These are phyloP conservation scores for Sarcophilus harrisii DNA, from an alignment of 2,797 vertebrate species.

Conservation along the genomic window DNA sequence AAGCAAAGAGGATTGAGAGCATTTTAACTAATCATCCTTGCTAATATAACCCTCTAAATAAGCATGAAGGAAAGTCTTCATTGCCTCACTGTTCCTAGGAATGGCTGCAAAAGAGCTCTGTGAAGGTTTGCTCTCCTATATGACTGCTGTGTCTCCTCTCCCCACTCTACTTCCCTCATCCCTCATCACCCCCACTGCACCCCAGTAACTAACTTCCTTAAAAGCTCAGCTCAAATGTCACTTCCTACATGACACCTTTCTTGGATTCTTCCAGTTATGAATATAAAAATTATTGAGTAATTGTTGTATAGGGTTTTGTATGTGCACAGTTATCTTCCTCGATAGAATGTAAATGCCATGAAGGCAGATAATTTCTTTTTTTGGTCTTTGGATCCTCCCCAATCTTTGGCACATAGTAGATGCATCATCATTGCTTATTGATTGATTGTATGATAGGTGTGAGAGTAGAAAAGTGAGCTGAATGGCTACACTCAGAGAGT, in stretches of 20 bases:
- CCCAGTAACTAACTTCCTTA: background rate
- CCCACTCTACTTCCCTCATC: accelerated
- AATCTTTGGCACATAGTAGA: background rate
- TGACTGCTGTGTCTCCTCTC: background rate
- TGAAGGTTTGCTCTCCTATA: background rate
- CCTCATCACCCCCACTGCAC: accelerated
- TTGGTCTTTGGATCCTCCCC: background rate
- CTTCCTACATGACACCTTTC: background rate
- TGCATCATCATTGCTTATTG: background rate
- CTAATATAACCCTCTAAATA: background rate
- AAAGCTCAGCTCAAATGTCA: background rate
- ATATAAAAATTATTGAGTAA: background rate
- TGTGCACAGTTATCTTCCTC: background rate
- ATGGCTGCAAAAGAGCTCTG: background rate
- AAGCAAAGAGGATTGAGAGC: background rate
- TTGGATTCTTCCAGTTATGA: background rate
- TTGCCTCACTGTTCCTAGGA: background rate
- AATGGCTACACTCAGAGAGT: background rate
- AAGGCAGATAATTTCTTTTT: background rate
- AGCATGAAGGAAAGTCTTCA: background rate
- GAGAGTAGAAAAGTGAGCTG: background rate
- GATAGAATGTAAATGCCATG: background rate
- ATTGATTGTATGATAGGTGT: background rate
- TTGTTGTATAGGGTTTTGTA: background rate
- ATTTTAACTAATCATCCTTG: background rate